These are phyloP conservation scores for Oxyura jamaicensis DNA, from an alignment of 2,113 vertebrate genomes.

Conservation along the genomic window DNA sequence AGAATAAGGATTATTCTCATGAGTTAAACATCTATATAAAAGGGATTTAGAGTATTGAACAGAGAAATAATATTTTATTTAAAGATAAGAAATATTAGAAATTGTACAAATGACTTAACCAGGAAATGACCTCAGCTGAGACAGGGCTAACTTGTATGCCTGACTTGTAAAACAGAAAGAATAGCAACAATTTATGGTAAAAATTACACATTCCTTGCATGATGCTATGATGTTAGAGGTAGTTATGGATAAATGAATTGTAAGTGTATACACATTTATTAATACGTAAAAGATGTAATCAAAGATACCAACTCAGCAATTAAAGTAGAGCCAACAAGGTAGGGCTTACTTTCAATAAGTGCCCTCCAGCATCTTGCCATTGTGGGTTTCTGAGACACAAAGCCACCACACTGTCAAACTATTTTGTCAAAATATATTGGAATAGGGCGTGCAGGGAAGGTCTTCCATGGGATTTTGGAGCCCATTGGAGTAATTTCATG, in stretches of 20 bases:
- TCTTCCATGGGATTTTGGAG: background rate
- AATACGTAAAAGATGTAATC: background rate
- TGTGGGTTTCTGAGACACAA: background rate
- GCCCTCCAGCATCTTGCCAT: background rate
- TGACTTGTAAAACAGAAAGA: background rate
- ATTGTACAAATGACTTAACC: background rate
- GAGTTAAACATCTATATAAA: background rate
- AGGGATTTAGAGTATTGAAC: background rate
- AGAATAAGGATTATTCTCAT: background rate
- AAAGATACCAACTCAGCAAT: background rate
- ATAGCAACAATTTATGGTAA: background rate
- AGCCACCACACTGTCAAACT: background rate
- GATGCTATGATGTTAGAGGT: background rate
- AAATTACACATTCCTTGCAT: background rate
- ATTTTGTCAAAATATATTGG: background rate
- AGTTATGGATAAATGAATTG: background rate
- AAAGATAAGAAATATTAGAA: background rate
- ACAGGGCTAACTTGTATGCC: background rate
- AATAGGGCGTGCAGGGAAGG: background rate
- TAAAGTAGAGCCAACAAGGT: background rate
- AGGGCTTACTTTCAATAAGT: background rate
- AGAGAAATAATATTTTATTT: background rate
- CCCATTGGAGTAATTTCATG: background rate
- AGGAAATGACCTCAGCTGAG: background rate
- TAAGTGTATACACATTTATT: background rate